Conservation (phyloP, 2,113 vertebrate species). For the Rhombomys opimus region DNA sequence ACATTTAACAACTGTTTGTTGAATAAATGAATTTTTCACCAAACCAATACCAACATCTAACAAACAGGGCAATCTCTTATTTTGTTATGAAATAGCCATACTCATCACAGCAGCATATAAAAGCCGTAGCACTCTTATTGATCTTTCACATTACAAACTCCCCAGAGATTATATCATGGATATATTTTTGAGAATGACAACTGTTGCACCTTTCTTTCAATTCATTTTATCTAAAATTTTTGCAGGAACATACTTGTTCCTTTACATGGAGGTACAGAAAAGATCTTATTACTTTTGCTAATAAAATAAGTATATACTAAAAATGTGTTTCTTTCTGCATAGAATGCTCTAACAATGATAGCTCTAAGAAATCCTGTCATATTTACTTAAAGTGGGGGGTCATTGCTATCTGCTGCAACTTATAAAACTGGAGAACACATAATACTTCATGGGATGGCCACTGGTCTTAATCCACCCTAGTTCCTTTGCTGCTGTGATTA, state of each 20-base stretch:
- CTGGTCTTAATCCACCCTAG: neutral
- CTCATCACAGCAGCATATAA: neutral
- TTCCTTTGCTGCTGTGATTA: neutral
- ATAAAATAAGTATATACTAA: neutral
- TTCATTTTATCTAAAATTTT: neutral
- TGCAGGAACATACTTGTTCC: neutral
- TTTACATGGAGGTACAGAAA: neutral
- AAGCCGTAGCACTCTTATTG: neutral
- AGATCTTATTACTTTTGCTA: neutral
- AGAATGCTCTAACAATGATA: neutral
- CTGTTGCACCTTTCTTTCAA: neutral
- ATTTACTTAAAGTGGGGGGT: neutral
- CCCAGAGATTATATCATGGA: neutral
- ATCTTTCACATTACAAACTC: neutral
- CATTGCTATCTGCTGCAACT: neutral
- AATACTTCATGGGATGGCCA: neutral
- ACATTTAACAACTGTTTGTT: neutral
- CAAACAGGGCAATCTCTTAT: neutral
- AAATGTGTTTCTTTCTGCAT: neutral
- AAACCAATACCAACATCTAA: neutral
- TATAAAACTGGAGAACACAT: neutral
- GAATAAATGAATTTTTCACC: neutral
- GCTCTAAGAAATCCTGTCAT: neutral
- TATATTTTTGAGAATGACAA: neutral
- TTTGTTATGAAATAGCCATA: neutral